Percentiles rank a stretch among this genome's conserved stretches.
Evolutionary conservation across 1,140 invertebrate species (phyloP).

Genomic region (Drosophila sp.): DNA sequence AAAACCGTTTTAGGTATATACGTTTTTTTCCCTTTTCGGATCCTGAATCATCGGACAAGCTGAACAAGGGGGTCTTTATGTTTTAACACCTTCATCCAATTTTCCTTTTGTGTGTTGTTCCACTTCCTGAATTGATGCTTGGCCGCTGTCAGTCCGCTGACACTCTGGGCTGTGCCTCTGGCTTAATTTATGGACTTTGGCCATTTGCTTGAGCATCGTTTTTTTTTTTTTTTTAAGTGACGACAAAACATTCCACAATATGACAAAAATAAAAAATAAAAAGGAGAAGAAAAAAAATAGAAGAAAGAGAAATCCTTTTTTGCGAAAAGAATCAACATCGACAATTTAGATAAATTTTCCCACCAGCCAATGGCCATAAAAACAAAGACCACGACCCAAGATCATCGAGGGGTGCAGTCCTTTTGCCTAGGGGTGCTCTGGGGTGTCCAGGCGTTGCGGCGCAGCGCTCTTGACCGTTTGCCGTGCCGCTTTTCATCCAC

Average conservation of each 20-base stretch:
- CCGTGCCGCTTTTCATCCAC: constrained; percentile 22
- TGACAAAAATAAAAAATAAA: constrained; percentile 67
- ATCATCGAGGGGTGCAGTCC: constrained; percentile 60
- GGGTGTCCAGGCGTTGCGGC: constrained; percentile 54
- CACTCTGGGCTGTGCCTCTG: constrained; percentile 34
- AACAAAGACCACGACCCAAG: constrained; percentile 73
- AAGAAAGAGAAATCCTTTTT: constrained; percentile 65
- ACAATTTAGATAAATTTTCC: constrained; percentile 83
- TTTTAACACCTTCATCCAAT: constrained; percentile 83
- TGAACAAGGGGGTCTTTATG: constrained; percentile 60
- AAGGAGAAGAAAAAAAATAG: constrained; percentile 15
- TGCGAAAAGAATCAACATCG: constrained; percentile 70
- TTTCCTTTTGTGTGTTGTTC: constrained; percentile 57
- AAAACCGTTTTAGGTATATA: constrained; percentile 6
- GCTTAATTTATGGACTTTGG: constrained; percentile 82
- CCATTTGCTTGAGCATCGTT: constrained; percentile 68
- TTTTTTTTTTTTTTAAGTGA: constrained; percentile 63
- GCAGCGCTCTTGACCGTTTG: constrained; percentile 18
- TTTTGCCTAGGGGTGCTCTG: constrained; percentile 24
- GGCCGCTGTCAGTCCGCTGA: constrained; percentile 59
- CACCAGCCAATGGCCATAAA: constrained; percentile 78
- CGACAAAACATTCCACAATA: constrained; percentile 83
- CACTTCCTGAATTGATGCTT: constrained; percentile 67
- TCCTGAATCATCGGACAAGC: constrained; percentile 31
- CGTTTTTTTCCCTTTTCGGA: constrained; percentile 8